A percentile compares a stretch with the other conserved stretches of the same genome.
These are phyloP conservation scores for Theretra japonica DNA, from an alignment of 2,888 invertebrate species.

Conservation along the genomic window DNA sequence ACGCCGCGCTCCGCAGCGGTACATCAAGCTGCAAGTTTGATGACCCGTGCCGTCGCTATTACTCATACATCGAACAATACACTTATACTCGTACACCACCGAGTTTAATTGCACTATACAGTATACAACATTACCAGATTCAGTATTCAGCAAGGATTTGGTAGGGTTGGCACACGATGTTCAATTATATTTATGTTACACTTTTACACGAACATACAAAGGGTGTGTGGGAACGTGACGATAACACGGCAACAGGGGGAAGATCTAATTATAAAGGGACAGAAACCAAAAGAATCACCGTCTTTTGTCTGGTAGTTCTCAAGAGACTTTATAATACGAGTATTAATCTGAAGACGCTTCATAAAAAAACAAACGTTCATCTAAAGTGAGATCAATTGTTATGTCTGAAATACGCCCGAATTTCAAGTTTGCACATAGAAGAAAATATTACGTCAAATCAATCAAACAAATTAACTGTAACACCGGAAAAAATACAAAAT, in stretches of 20 bases:
- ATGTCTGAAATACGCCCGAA: not conserved
- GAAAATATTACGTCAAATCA: no score
- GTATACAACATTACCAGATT: conserved; percentile 42
- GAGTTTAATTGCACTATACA: conserved; percentile 16
- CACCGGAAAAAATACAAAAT: not conserved
- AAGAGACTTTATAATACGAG: no score
- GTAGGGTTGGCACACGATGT: not conserved
- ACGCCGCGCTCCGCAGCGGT: not conserved
- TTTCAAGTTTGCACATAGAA: not conserved
- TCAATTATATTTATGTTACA: no score
- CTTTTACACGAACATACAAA: no score
- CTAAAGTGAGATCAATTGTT: not conserved
- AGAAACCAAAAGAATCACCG: no score
- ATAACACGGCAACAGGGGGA: no score
- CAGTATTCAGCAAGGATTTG: conserved; percentile 37
- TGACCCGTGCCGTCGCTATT: conserved; percentile 50
- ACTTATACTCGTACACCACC: conserved; percentile 15
- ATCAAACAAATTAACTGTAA: not conserved
- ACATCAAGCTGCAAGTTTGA: conserved; percentile 53
- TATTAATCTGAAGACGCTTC: no score
- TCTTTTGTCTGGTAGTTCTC: no score
- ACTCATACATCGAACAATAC: conserved; percentile 27
- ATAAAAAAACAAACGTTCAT: no score
- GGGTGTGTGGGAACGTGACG: no score
- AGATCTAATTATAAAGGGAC: no score